phyloP scores from a whole-genome alignment of 2,888 invertebrate species.

The Torymus texanus region DNA sequence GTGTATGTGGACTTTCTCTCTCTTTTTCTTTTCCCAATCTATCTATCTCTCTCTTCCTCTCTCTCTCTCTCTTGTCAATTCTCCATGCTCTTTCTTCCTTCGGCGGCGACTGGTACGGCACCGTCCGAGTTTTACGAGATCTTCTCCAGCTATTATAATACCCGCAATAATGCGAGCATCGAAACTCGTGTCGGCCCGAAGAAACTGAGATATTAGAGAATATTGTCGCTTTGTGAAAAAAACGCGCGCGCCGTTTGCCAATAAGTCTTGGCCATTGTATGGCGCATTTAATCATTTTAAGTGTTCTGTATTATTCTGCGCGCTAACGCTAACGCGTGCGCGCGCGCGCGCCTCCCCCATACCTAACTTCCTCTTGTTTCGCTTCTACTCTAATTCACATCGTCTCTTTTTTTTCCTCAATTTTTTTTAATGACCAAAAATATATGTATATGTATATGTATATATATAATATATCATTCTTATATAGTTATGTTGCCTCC shows the following conservation, averaged over 20 bases:
- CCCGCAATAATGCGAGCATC: conserved; percentile 5
- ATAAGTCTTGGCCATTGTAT: conserved; percentile 67
- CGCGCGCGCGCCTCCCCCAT: too few relatives aligned
- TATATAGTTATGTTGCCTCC: conserved; percentile 73
- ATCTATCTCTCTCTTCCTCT: conserved; percentile 49
- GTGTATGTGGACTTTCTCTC: conserved; percentile 57
- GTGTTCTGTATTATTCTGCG: too few relatives aligned
- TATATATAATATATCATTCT: conserved; percentile 73
- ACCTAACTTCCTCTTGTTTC: conserved; percentile 59
- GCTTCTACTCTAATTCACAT: conserved; percentile 51
- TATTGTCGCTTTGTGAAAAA: conserved; percentile 74
- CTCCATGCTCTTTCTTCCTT: conserved; percentile 45
- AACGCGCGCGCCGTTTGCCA: conserved; percentile 66
- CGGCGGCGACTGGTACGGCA: conserved; percentile 9
- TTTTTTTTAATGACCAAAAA: conserved; percentile 73
- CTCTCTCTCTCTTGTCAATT: conserved; percentile 50
- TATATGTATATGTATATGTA: conserved; percentile 72
- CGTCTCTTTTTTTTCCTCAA: conserved; percentile 48
- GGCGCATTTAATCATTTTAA: conserved; percentile 57
- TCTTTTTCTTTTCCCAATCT: conserved; percentile 52
- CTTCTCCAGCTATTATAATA: not conserved
- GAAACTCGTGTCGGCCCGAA: conserved; percentile 58
- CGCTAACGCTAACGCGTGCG: too few relatives aligned
- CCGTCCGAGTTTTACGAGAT: not conserved
- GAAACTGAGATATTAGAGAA: conserved; percentile 70